Base-by-base conservation (phyloP, 2,888 invertebrate genomes). In the Sinhomidia bicolor region DNA sequence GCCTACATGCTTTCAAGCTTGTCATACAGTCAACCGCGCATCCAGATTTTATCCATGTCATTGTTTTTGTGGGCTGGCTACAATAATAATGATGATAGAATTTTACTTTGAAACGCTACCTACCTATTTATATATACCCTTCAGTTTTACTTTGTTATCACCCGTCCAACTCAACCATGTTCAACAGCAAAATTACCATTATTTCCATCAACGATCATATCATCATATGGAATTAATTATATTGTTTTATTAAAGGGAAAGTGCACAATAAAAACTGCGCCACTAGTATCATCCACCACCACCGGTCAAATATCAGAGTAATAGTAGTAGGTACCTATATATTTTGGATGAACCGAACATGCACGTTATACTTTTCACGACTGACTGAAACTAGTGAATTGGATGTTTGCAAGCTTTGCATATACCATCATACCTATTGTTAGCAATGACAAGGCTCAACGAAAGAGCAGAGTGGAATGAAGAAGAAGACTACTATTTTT, bases 1-100 rank as follows among this genome's bases (percentile, higher is more conserved):
- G 85, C 85, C 85, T 85, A 85, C 65, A 65, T 79, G 44, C 26
- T 60, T 79, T 17, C 79, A n/a, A 12, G 10, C 17, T 71, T 41
- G 44, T 71, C 71, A 71, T 41, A 17, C 71, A 12, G n/a, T n/a
- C n/a, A n/a, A n/a, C n/a, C n/a, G n/a, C n/a, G n/a, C n/a, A n/a
- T n/a, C 23, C 41, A 41, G 44, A 41, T 12, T 23, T 44, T 10
- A 44, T 23, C 20, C 41, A 7, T 23, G 71, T 20, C 71, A 71
- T 44, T 44, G 44, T 71, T 41, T 71, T 71, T 44, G 10, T 60
- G 57, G n/a, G n/a, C n/a, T n/a, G n/a, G n/a, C 57, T 57, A 20
- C 20, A 12, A 60, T 62, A 62, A 32, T 26, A 23, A 57, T 20
- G 26, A 57, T 5, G 17, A 57, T 57, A 12, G 12, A 57, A 51